phyloP scores from a whole-genome alignment of 1,140 invertebrate genomes.

The Hyles euphorbiae region DNA sequence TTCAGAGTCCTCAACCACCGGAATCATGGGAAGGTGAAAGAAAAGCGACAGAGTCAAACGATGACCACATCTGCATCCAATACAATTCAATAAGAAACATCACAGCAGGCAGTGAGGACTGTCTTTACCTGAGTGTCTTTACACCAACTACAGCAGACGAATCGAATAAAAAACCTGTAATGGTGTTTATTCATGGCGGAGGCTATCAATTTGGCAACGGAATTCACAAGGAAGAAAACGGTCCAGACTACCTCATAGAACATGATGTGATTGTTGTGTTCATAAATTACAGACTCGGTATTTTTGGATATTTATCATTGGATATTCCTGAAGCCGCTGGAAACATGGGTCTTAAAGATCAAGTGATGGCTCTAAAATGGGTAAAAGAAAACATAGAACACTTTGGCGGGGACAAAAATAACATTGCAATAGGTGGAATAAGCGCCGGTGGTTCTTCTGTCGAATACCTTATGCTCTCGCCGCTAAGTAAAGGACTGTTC shows the following conservation, averaged over 20 bases:
- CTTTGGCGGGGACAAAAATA: conserved; percentile 55
- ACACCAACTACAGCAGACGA: conserved; percentile 26
- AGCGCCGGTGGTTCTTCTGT: conserved; percentile 67
- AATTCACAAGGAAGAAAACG: conserved; percentile 34
- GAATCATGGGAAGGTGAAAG: conserved; percentile 36
- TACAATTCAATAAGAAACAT: conserved; percentile 13
- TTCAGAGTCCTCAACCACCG: conserved; percentile 24
- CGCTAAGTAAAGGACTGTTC: conserved; percentile 36
- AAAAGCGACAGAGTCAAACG: conserved; percentile 28
- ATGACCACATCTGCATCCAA: conserved; percentile 18
- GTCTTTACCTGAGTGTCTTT: conserved; percentile 47
- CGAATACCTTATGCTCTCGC: conserved; percentile 55
- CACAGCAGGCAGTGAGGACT: conserved; percentile 41
- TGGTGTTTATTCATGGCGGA: conserved; percentile 85
- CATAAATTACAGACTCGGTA: conserved; percentile 77
- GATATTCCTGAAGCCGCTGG: conserved; percentile 57
- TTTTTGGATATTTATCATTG: conserved; percentile 71
- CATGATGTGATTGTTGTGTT: conserved; percentile 76
- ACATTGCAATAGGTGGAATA: conserved; percentile 69
- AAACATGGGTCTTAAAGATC: conserved; percentile 75
- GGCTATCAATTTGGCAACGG: conserved; percentile 77
- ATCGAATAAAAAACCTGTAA: conserved; percentile 74
- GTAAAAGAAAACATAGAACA: conserved; percentile 51
- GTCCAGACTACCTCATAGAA: conserved; percentile 70
- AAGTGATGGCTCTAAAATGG: conserved; percentile 58